Evolutionary conservation across 2,888 invertebrate species (phyloP).

Genomic region (Spodoptera exigua): DNA sequence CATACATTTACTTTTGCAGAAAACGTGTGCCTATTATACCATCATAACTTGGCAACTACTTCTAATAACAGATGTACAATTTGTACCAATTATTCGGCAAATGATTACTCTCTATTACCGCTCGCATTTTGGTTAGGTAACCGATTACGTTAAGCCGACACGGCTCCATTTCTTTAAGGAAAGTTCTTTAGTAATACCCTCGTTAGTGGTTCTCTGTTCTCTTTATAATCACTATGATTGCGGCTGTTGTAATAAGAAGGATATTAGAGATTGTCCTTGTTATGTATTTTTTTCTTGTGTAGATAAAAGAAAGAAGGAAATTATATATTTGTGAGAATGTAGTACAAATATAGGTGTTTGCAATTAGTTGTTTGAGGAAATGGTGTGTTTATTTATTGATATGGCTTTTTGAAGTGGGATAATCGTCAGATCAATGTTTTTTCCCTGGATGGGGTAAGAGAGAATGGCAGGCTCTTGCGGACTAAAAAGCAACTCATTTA

Average conservation of each 20-base stretch:
- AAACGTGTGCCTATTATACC: not conserved
- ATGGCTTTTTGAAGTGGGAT: too few relatives aligned
- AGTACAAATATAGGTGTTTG: too few relatives aligned
- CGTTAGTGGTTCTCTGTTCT: conserved; percentile 21
- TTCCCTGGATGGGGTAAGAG: too few relatives aligned
- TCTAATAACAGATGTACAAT: conserved; percentile 7
- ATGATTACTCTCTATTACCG: conserved; percentile 16
- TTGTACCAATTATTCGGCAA: conserved; percentile 1
- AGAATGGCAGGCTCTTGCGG: too few relatives aligned
- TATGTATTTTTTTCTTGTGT: not conserved
- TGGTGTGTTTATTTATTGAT: too few relatives aligned
- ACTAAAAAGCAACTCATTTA: too few relatives aligned
- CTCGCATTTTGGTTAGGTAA: conserved; percentile 1
- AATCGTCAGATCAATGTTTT: too few relatives aligned
- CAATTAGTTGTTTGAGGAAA: too few relatives aligned
- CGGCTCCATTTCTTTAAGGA: conserved; percentile 6
- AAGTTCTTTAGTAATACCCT: conserved; percentile 17
- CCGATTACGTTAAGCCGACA: conserved; percentile 16
- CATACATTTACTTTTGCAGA: too few relatives aligned
- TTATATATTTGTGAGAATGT: not conserved
- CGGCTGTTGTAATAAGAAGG: not conserved
- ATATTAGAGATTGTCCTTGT: conserved; percentile 4
- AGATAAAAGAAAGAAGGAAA: too few relatives aligned
- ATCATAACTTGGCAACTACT: not conserved
- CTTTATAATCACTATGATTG: conserved; percentile 19